phyloP scores from a whole-genome alignment of 2,797 vertebrate species.

The Podarcis lilfordi region DNA sequence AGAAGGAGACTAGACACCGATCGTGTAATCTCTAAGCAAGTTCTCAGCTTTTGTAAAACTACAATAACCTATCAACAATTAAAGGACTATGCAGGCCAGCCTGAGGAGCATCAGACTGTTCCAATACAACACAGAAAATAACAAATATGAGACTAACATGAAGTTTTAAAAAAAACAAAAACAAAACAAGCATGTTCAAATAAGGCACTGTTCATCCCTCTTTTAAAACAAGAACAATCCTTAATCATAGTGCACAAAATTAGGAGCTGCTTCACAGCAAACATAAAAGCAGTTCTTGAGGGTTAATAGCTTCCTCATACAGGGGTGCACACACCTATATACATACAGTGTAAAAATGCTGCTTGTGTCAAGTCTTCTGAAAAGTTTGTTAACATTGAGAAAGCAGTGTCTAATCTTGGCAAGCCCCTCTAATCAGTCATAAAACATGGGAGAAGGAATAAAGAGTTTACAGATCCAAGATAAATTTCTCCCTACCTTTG shows the following conservation, averaged over 20 bases:
- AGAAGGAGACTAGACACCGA: neutral
- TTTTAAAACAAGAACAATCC: neutral
- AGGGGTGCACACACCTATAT: neutral
- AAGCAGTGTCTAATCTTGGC: neutral
- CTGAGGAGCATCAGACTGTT: neutral
- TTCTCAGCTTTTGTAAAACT: neutral
- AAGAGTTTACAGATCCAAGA: neutral
- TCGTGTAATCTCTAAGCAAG: neutral
- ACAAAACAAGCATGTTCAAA: too few species aligned
- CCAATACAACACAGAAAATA: neutral
- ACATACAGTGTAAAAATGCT: neutral
- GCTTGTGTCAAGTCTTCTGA: neutral
- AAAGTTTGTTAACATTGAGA: neutral
- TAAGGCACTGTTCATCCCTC: too few species aligned
- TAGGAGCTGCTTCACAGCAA: neutral
- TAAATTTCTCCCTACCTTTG: slow-evolving; percentile 82
- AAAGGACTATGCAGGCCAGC: neutral
- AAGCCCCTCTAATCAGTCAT: neutral
- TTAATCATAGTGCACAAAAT: neutral
- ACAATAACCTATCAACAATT: neutral
- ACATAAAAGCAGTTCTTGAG: neutral
- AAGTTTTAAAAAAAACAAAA: neutral
- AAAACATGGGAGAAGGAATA: neutral
- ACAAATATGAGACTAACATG: neutral
- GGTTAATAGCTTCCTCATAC: neutral